Percentiles rank a stretch among this genome's conserved stretches.
phyloP scores from a whole-genome alignment of 2,113 vertebrate species.

The Phasianus colchicus region DNA sequence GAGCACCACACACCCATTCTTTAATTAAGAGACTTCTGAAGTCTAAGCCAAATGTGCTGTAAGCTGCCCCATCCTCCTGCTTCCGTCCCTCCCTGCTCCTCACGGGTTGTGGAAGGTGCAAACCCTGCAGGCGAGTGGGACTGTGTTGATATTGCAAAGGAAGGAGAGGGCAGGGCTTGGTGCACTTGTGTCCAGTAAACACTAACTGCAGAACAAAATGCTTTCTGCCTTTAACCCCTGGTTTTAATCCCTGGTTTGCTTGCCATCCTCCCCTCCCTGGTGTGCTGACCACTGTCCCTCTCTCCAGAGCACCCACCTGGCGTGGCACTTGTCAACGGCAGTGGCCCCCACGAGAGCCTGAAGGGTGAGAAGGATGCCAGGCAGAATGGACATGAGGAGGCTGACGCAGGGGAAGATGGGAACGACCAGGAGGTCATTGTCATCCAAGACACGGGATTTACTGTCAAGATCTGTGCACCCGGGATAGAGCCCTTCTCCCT shows the following conservation, averaged over 20 bases:
- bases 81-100: neutral
- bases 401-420: constrained; percentile 84
- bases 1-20: constrained; percentile 32
- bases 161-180: neutral
- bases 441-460: constrained; percentile 98
- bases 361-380: constrained; percentile 76
- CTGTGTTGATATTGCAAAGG: neutral
- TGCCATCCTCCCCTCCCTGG: neutral
- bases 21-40: constrained; percentile 50
- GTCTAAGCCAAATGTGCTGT: neutral
- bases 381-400: constrained; percentile 84
- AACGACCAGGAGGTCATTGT: constrained; percentile 98
- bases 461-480: constrained; percentile 94
- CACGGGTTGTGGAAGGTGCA: neutral
- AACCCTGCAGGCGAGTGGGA: neutral
- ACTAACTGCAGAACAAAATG: neutral
- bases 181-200: neutral
- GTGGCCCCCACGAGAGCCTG: constrained; percentile 78
- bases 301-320: constrained; percentile 81
- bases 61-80: constrained; percentile 2
- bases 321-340: constrained; percentile 90
- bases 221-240: neutral
- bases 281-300: neutral
- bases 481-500: constrained; percentile 94
- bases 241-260: neutral